Conservation (phyloP, 1,140 invertebrate genomes). For the Patella vulgata region DNA sequence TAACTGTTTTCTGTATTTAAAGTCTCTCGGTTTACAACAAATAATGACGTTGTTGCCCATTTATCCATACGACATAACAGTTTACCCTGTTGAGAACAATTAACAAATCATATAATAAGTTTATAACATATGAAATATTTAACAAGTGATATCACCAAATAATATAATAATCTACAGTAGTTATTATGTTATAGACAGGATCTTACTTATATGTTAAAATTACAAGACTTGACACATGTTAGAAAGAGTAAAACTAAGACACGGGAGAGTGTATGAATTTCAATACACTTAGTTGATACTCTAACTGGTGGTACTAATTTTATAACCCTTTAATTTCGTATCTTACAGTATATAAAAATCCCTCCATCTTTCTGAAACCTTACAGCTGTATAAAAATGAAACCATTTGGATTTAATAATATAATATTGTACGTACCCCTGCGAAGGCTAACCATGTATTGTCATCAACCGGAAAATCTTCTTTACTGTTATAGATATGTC, state of each 20-base stretch:
- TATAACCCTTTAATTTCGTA: too few relatives aligned
- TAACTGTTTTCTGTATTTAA: conserved; percentile 57
- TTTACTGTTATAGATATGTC: conserved; percentile 84
- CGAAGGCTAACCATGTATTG: conserved; percentile 85
- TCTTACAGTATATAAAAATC: too few relatives aligned
- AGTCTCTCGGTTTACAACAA: conserved; percentile 67
- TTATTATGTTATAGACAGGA: background rate
- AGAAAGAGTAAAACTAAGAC: too few relatives aligned
- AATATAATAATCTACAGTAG: conserved; percentile 3
- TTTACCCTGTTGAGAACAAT: conserved; percentile 68
- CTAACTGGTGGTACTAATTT: too few relatives aligned
- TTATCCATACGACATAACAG: conserved; percentile 69
- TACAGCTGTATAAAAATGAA: too few relatives aligned
- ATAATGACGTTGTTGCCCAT: conserved; percentile 58
- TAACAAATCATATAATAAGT: conserved; percentile 16
- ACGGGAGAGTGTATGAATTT: too few relatives aligned
- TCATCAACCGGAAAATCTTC: conserved; percentile 79
- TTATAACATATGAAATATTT: background rate
- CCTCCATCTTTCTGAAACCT: too few relatives aligned
- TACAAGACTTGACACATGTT: conserved; percentile 10
- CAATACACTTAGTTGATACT: too few relatives aligned
- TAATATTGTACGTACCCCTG: conserved; percentile 74
- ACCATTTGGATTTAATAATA: too few relatives aligned
- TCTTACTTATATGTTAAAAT: background rate
- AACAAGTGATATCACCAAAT: conserved; percentile 51